Conservation (phyloP, 2,113 vertebrate genomes). For the Ascaphus truei region DNA sequence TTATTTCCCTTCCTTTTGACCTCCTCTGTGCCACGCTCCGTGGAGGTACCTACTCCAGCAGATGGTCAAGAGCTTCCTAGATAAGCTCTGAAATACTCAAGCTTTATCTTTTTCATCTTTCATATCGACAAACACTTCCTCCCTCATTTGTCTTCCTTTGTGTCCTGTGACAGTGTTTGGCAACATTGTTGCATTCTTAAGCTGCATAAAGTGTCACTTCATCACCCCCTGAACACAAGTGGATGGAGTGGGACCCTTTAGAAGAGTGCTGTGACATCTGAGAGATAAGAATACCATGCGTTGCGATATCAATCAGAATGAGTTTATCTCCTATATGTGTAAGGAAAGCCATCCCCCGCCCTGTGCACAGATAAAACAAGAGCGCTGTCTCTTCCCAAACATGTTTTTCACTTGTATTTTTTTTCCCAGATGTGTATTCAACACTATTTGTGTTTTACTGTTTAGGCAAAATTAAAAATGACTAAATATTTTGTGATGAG, state of each 20-base stretch:
- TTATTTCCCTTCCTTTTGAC: background rate
- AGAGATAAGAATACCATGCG: background rate
- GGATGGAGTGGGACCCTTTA: background rate
- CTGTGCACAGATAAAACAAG: background rate
- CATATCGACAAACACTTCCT: conserved; percentile 7
- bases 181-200: background rate
- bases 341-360: background rate
- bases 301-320: background rate
- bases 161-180: background rate
- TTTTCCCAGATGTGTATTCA: too few relatives aligned
- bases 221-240: background rate
- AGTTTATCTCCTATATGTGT: background rate
- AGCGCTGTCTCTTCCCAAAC: background rate
- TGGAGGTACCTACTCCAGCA: background rate
- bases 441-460: too few relatives aligned
- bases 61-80: conserved; percentile 5
- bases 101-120: conserved; percentile 9
- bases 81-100: too few relatives aligned
- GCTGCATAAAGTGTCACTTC: background rate
- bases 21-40: background rate
- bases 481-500: too few relatives aligned
- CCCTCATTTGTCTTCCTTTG: background rate
- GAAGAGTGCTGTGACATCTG: background rate
- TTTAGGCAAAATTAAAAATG: too few relatives aligned
- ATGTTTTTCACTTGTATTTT: background rate